A percentile compares a stretch with the other conserved stretches of the same genome.
Conservation (phyloP, 2,888 invertebrate species). For the Odontomyia ornata region DNA sequence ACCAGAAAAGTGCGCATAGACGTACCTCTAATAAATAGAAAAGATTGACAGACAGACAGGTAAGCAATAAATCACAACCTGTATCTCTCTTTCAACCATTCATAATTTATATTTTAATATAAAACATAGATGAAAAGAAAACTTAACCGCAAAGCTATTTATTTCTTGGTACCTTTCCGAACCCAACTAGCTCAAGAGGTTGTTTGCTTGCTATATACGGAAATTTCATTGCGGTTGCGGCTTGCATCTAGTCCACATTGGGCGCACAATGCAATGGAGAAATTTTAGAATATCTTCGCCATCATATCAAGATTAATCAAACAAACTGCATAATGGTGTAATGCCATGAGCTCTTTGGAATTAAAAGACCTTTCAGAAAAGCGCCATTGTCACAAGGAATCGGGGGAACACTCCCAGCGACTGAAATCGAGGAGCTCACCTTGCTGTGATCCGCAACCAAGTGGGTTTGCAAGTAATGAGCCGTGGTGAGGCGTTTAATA, state of each 20-base stretch:
- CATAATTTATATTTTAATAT: constrained; percentile 1
- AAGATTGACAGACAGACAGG: constrained; percentile 15
- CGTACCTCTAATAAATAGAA: background rate
- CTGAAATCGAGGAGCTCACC: constrained; percentile 1
- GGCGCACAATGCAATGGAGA: constrained; percentile 8
- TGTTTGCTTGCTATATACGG: constrained; percentile 1
- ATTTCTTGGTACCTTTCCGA: background rate
- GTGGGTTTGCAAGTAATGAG: background rate
- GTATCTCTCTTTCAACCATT: constrained; percentile 11
- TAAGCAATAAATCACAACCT: constrained; percentile 26
- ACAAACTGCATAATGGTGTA: constrained; percentile 34
- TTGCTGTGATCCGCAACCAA: background rate
- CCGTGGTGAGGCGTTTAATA: background rate
- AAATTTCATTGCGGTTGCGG: constrained; percentile 12
- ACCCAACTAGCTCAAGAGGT: background rate
- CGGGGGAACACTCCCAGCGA: background rate
- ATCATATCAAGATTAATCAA: constrained; percentile 34
- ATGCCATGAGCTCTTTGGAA: constrained; percentile 34
- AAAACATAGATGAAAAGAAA: constrained; percentile 28
- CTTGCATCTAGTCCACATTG: background rate
- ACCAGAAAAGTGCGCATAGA: background rate
- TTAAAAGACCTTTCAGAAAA: constrained; percentile 14
- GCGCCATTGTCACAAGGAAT: background rate
- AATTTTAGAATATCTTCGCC: background rate
- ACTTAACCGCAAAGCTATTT: constrained; percentile 24